Percentiles rank a stretch among this genome's conserved stretches.
Conservation (phyloP, 1,140 invertebrate genomes). For the Drosophila sp. region DNA sequence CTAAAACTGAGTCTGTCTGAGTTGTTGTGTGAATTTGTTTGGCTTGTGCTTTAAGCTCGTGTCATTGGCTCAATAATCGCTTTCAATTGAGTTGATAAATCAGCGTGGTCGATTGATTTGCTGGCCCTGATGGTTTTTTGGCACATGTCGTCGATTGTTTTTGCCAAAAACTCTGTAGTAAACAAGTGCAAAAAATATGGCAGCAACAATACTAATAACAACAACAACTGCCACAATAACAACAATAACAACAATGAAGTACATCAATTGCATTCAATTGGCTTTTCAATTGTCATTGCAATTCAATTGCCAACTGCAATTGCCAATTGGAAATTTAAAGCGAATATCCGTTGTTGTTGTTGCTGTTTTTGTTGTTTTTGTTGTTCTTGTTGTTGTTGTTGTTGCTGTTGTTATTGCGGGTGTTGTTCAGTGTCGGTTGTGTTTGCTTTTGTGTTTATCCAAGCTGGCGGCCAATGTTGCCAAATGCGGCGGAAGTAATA, state of each 20-base stretch:
- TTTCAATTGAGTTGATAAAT: conserved; percentile 4
- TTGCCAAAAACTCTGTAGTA: conserved; percentile 17
- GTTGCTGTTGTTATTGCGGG: conserved; percentile 22
- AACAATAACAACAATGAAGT: conserved; percentile 28
- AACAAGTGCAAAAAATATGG: conserved; percentile 13
- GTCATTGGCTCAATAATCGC: conserved; percentile 13
- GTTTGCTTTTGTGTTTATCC: conserved; percentile 44
- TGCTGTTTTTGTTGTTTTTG: conserved; percentile 21
- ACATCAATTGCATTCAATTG: conserved; percentile 78
- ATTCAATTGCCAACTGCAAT: conserved; percentile 68
- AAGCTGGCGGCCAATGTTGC: conserved; percentile 51
- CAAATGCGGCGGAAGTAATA: conserved; percentile 74
- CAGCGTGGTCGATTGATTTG: conserved; percentile 4
- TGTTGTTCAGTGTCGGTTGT: conserved; percentile 31
- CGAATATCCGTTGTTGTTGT: conserved; percentile 58
- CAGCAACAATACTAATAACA: not conserved
- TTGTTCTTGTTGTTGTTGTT: conserved; percentile 22
- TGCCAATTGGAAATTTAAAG: conserved; percentile 74
- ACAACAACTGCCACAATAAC: not conserved
- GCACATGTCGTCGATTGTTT: conserved; percentile 53
- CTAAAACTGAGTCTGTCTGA: too few species aligned
- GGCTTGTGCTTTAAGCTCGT: not conserved
- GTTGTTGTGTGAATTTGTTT: not conserved
- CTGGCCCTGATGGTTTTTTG: conserved; percentile 17
- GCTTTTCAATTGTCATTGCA: conserved; percentile 72